phyloP scores from a whole-genome alignment of 2,888 invertebrate genomes.

The Steromphala cineraria region DNA sequence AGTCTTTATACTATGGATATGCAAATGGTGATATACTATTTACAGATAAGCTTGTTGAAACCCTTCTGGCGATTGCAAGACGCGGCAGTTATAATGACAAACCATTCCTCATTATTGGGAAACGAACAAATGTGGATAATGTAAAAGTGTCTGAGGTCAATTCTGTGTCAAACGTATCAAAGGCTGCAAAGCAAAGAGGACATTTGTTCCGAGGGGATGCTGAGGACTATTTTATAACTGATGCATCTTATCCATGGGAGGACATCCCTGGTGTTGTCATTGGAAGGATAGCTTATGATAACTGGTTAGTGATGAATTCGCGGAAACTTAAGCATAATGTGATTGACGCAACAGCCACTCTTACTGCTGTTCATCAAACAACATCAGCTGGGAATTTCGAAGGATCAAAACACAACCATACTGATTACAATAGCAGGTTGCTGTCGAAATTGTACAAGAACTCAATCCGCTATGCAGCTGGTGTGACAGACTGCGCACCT shows the following conservation, averaged over 20 bases:
- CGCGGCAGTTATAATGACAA: slow-evolving; percentile 15
- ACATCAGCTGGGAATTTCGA: slow-evolving; percentile 30
- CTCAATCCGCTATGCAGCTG: slow-evolving; percentile 48
- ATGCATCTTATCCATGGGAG: slow-evolving; percentile 56
- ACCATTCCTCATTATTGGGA: slow-evolving; percentile 42
- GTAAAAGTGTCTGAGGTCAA: slow-evolving; percentile 48
- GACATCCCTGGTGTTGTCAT: slow-evolving; percentile 64
- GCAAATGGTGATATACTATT: slow-evolving; percentile 65
- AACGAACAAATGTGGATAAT: slow-evolving; percentile 47
- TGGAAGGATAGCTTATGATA: slow-evolving; percentile 66
- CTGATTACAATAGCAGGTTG: no score
- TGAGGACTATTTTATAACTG: slow-evolving; percentile 64
- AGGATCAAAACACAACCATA: neutral
- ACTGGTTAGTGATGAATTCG: slow-evolving; percentile 62
- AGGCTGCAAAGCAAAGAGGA: slow-evolving; percentile 46
- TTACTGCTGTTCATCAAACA: slow-evolving; percentile 65
- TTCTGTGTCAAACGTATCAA: slow-evolving; percentile 37
- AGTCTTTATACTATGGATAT: slow-evolving; percentile 59
- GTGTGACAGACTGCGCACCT: slow-evolving; percentile 50
- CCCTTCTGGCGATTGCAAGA: slow-evolving; percentile 38
- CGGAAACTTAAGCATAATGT: slow-evolving; percentile 47
- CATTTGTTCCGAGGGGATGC: slow-evolving; percentile 55
- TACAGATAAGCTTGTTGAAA: slow-evolving; percentile 47
- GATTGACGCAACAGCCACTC: slow-evolving; percentile 58
- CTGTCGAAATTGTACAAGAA: no score